These are phyloP conservation scores for Spodoptera litura DNA, from an alignment of 1,140 invertebrate genomes.

Conservation along the genomic window DNA sequence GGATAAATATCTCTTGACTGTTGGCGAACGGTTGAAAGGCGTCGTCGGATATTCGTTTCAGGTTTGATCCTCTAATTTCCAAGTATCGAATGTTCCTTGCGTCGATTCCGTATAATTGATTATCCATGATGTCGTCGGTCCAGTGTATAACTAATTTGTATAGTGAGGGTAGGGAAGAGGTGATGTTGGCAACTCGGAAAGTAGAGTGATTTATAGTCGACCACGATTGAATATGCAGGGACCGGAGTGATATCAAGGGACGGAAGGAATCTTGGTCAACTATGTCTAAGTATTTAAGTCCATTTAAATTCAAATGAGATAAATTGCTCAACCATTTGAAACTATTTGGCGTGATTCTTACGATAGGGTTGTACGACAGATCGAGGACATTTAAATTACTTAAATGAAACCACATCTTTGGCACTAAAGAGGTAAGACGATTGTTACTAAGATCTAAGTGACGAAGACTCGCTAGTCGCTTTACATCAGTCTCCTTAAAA, in stretches of 20 bases:
- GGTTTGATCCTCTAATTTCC: slow-evolving; percentile 91
- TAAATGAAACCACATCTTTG: slow-evolving; percentile 87
- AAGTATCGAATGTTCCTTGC: slow-evolving; percentile 92
- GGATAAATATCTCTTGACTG: slow-evolving; percentile 90
- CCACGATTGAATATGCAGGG: slow-evolving; percentile 77
- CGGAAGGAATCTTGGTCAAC: slow-evolving; percentile 89
- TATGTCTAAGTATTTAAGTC: slow-evolving; percentile 87
- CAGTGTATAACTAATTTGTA: slow-evolving; percentile 90
- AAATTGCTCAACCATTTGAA: slow-evolving; percentile 86
- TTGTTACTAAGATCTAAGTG: slow-evolving; percentile 90
- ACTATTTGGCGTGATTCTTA: slow-evolving; percentile 85
- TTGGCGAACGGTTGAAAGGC: slow-evolving; percentile 89
- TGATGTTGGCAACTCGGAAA: slow-evolving; percentile 84
- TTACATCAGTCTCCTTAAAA: slow-evolving; percentile 88
- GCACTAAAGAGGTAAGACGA: slow-evolving; percentile 88
- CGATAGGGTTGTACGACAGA: slow-evolving; percentile 89
- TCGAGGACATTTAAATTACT: slow-evolving; percentile 88
- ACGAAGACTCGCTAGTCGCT: slow-evolving; percentile 88
- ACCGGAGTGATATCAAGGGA: slow-evolving; percentile 87
- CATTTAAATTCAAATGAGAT: slow-evolving; percentile 86
- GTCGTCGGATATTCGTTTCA: slow-evolving; percentile 90
- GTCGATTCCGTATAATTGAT: slow-evolving; percentile 89
- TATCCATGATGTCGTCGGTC: slow-evolving; percentile 89
- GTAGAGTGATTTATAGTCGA: slow-evolving; percentile 88
- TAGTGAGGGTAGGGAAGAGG: slow-evolving; percentile 84